Evolutionary conservation across 2,113 vertebrate species (phyloP), one percentile per base, ranked within the genome.

Genomic region (Hiodon tergisus): DNA sequence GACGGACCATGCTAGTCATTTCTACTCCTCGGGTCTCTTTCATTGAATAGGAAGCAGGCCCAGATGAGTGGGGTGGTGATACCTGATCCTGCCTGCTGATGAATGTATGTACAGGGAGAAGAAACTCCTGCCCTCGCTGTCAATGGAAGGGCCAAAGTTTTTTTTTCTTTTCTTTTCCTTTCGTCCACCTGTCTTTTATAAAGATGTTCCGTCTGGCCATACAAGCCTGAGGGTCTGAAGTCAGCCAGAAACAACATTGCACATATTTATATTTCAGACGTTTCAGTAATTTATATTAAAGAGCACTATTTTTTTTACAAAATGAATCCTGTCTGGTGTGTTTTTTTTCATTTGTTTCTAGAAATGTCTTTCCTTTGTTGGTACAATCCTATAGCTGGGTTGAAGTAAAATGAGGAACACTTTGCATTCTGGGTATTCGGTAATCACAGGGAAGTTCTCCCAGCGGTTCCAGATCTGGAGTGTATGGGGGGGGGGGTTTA

Each of bases 221-320:
- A 83, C 81, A 95, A 91, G 92, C 93, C 94, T 95, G 93, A 94
- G 94, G 86, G 86, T 88, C 87, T 81, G 80, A 89, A 88, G 86
- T 87, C 72, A 86, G 8, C 14, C 9, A 59, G 9, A 91, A 82
- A 78, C 74, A 80, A 84, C 90, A 96, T 96, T 96, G 95, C 95
- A 98, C 95, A 94, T 97, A 97, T 98, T 98, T 98, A 98, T 98
- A 96, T 94, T 96, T 93, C 93, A 85, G 86, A 86, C 74, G 85
- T 93, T 94, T 94, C 90, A 90, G 83, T 98, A 97, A 97, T 96
- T 99, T 98, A 98, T 98, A 98, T 96, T 98, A 98, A 99, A 96
- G 87, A 93, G 86, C 89, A 93, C 89, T 97, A 96, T 31, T 31
- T 98, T 98, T 98, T 97, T 95, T 88, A 95, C 93, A 83, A 85